Conservation (phyloP, 2,113 vertebrate species). For the Mirza zaza region DNA sequence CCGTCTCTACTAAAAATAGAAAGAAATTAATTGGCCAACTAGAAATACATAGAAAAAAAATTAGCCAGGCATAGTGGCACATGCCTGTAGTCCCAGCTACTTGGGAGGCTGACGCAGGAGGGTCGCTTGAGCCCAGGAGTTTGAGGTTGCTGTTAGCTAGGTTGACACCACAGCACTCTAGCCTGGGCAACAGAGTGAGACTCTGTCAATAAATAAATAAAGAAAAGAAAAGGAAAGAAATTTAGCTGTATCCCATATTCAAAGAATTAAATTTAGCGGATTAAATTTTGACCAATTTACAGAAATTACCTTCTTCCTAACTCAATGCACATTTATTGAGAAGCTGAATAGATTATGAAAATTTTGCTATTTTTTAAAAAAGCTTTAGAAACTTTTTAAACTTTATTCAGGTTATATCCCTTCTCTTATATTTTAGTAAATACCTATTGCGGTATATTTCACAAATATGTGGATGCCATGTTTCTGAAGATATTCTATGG, state of each 20-base stretch:
- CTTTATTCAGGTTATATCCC: not conserved
- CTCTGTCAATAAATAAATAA: no score
- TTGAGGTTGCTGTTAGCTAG: no score
- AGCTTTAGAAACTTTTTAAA: not conserved
- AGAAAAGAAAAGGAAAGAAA: not conserved
- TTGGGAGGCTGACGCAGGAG: no score
- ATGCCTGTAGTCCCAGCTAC: no score
- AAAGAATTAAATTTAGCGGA: not conserved
- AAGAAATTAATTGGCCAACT: no score
- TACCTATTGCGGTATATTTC: not conserved
- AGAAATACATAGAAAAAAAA: no score
- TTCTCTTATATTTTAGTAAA: not conserved
- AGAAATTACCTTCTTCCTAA: slow-evolving; percentile 30
- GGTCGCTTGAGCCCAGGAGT: no score
- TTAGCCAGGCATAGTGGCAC: no score
- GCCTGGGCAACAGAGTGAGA: no score
- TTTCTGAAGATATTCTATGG: not conserved
- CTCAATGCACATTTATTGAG: not conserved
- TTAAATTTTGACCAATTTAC: not conserved
- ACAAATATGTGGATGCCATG: not conserved
- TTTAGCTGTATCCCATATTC: not conserved
- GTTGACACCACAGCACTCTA: no score
- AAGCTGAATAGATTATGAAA: not conserved
- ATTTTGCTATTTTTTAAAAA: not conserved
- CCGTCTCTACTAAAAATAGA: no score